phyloP scores from a whole-genome alignment of 1,140 invertebrate species.

The Pachypsylla venusta region DNA sequence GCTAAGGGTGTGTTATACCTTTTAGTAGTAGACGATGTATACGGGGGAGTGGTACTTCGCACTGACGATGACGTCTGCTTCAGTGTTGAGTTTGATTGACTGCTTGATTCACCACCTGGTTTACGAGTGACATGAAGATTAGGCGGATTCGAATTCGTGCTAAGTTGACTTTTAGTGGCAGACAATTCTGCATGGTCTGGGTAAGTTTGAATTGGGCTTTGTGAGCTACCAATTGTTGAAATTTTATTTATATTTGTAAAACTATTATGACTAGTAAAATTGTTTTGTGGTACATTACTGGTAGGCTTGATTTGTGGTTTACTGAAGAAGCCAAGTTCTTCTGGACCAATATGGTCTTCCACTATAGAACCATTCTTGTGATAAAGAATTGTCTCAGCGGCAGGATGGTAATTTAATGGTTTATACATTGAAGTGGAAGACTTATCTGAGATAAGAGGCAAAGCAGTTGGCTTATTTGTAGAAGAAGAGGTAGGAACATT shows the following conservation, averaged over 20 bases:
- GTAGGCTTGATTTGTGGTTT: conserved; percentile 2
- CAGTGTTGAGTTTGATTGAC: conserved; percentile 8
- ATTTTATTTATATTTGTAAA: conserved; percentile 7
- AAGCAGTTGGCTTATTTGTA: conserved; percentile 13
- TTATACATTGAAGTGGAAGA: not conserved
- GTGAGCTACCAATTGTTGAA: conserved; percentile 8
- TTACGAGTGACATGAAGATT: not conserved
- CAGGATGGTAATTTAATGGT: conserved; percentile 32
- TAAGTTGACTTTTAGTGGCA: not conserved
- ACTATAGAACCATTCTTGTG: conserved; percentile 42
- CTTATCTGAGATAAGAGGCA: not conserved
- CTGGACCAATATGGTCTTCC: conserved; percentile 41
- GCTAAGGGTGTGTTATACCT: conserved; percentile 13
- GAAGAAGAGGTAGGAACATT: conserved; percentile 11
- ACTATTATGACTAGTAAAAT: conserved; percentile 4
- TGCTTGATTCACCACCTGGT: not conserved
- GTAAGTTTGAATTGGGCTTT: not conserved
- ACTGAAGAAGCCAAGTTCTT: conserved; percentile 34
- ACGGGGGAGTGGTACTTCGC: conserved; percentile 5
- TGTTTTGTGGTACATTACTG: conserved; percentile 3
- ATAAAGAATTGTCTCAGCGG: conserved; percentile 46
- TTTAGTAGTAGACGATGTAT: conserved; percentile 5
- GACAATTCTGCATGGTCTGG: not conserved
- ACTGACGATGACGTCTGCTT: not conserved
- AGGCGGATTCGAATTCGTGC: too few relatives aligned